phyloP scores from a whole-genome alignment of 1,140 invertebrate species.

The Wiebesia pumilae region DNA sequence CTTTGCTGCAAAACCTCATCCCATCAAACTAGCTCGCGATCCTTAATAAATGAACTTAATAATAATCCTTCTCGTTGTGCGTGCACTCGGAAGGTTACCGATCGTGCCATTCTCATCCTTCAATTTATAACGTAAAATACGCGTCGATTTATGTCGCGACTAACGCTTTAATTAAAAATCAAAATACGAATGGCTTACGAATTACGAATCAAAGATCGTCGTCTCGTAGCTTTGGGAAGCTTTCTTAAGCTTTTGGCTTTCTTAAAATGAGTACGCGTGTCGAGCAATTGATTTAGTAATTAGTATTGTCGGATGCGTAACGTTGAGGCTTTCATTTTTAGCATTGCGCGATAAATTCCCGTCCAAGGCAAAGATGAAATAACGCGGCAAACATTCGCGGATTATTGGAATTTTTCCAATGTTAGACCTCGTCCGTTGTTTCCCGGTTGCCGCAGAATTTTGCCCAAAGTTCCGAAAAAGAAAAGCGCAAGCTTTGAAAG shows the following conservation, averaged over 20 bases:
- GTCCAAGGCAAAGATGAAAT: no score
- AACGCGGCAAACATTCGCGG: not conserved
- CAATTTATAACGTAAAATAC: no score
- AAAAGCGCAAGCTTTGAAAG: not conserved
- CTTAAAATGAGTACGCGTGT: not conserved
- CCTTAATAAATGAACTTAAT: conserved; percentile 1
- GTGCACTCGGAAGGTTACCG: not conserved
- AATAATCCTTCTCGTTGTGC: not conserved
- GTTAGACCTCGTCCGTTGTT: not conserved
- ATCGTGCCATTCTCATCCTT: not conserved
- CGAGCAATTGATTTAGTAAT: not conserved
- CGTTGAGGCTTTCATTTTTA: no score
- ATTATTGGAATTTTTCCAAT: not conserved
- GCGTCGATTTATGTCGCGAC: no score
- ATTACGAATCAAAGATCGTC: no score
- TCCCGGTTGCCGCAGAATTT: not conserved
- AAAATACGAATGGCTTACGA: no score
- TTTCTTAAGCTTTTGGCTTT: no score
- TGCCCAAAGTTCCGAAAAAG: not conserved
- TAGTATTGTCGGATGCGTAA: no score
- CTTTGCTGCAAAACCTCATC: not conserved
- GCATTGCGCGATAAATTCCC: no score
- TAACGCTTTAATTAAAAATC: no score
- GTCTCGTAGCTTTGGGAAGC: no score
- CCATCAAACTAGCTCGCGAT: conserved; percentile 1